Percentiles rank a stretch among this genome's conserved stretches.
Evolutionary conservation across 2,113 vertebrate genomes (phyloP).

Genomic region (Ardeotis arabs): DNA sequence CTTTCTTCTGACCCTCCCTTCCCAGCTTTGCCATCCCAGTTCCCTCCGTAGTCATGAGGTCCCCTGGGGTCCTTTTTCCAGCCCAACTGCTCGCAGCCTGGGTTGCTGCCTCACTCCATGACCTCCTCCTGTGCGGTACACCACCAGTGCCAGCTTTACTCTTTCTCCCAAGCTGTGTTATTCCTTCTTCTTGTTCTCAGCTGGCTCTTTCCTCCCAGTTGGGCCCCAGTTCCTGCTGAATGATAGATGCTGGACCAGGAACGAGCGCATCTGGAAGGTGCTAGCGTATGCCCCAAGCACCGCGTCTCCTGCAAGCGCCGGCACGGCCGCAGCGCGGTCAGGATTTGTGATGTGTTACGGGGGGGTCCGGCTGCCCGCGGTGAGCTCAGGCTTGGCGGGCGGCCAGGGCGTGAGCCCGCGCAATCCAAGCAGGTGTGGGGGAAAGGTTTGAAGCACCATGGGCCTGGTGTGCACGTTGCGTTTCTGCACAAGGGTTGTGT

Average conservation of each 20-base stretch:
- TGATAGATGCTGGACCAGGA: not conserved
- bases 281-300: fast-evolving
- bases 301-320: not conserved
- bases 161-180: not conserved
- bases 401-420: not conserved
- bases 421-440: not conserved
- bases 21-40: not conserved
- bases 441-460: not conserved
- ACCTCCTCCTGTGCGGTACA: not conserved
- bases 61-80: not conserved
- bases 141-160: fast-evolving
- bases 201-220: not conserved
- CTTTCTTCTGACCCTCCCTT: not conserved
- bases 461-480: not conserved
- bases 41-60: not conserved
- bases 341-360: not conserved
- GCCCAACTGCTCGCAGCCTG: not conserved
- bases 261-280: not conserved
- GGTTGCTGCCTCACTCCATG: not conserved
- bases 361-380: not conserved
- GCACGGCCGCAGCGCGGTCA: fast-evolving
- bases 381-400: slow-evolving; percentile 1
- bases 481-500: not conserved
- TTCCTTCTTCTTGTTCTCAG: not conserved
- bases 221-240: not conserved